phyloP scores from a whole-genome alignment of 2,888 invertebrate genomes.

The Apodemia duryi region DNA sequence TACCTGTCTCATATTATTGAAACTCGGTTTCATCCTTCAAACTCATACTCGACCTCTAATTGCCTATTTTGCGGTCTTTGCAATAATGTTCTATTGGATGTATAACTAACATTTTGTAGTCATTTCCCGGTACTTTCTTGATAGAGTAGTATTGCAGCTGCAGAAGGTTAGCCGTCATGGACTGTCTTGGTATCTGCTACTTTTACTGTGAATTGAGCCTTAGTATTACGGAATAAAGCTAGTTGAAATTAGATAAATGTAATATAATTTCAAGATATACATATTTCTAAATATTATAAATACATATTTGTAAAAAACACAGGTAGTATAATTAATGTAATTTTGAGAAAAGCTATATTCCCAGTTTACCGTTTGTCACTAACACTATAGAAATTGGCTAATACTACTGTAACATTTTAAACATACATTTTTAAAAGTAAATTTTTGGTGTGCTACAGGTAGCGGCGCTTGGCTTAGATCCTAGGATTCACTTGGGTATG shows the following conservation, averaged over 20 bases:
- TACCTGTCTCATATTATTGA: too few species aligned
- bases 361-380: not conserved
- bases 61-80: too few species aligned
- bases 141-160: too few species aligned
- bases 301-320: not conserved
- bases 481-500: slow-evolving; percentile 91
- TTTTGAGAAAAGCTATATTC: not conserved
- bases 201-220: not conserved
- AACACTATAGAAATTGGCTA: not conserved
- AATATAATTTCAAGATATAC: not conserved
- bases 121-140: too few species aligned
- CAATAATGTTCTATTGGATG: too few species aligned
- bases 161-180: too few species aligned
- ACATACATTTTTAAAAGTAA: slow-evolving; percentile 25
- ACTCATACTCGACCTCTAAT: too few species aligned
- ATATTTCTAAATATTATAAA: too few species aligned
- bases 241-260: not conserved
- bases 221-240: not conserved
- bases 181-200: too few species aligned
- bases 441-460: slow-evolving; percentile 43
- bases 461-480: slow-evolving; percentile 94
- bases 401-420: slow-evolving; percentile 15
- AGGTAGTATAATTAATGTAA: not conserved
- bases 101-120: too few species aligned
- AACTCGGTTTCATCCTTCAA: too few species aligned